Evolutionary conservation across 2,888 invertebrate genomes (phyloP).

Genomic region (Smittia aterrima): DNA sequence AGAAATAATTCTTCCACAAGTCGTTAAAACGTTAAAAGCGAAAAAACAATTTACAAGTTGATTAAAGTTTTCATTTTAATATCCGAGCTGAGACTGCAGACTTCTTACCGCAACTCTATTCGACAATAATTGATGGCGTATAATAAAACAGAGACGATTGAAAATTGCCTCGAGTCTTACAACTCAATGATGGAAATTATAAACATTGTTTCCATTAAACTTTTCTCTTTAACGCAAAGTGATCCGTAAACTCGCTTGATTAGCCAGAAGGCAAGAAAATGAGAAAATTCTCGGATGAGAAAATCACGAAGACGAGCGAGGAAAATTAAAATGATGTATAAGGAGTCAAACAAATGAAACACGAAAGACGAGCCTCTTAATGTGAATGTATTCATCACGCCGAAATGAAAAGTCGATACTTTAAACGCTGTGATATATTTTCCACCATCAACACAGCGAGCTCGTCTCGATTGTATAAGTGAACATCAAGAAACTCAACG

Average conservation of each 20-base stretch:
- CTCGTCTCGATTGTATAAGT: not conserved
- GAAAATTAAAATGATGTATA: slow-evolving; percentile 40
- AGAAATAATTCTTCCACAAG: not conserved
- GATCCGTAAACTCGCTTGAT: not conserved
- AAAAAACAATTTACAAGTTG: slow-evolving; percentile 32
- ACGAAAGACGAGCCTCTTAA: slow-evolving; percentile 2
- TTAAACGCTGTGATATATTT: slow-evolving; percentile 15
- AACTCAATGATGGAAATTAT: not conserved
- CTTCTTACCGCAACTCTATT: slow-evolving; percentile 11
- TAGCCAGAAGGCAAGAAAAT: not conserved
- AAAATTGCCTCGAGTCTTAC: slow-evolving; percentile 10
- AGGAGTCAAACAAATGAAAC: slow-evolving; percentile 40
- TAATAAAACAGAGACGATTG: slow-evolving; percentile 23
- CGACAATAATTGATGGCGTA: slow-evolving; percentile 23
- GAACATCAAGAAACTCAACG: not conserved
- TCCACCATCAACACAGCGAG: slow-evolving; percentile 8
- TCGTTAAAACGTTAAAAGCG: too few species aligned
- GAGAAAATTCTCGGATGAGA: not conserved
- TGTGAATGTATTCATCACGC: slow-evolving; percentile 37
- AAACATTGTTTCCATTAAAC: slow-evolving; percentile 9
- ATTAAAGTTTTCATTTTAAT: slow-evolving; percentile 26
- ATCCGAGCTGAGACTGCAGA: not conserved
- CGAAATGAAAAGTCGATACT: slow-evolving; percentile 36
- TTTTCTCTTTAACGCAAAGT: slow-evolving; percentile 5
- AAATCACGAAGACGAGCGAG: not conserved